Evolutionary conservation across 1,140 invertebrate species (phyloP).

Genomic region (Dendrolimus kikuchii): DNA sequence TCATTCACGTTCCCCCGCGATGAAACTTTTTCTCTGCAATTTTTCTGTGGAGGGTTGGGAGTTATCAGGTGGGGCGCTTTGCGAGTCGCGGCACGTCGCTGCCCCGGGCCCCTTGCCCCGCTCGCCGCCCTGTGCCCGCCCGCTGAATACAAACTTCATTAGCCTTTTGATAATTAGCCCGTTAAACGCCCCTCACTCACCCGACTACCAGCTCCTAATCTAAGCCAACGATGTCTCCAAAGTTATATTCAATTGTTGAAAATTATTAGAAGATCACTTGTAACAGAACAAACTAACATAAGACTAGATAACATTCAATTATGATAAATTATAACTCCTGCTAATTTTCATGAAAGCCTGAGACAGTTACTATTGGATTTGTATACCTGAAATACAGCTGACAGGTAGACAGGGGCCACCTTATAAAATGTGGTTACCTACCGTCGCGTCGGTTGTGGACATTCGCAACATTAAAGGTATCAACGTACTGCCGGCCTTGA

Average conservation of each 20-base stretch:
- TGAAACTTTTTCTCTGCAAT: constrained; percentile 73
- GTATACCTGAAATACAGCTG: too few relatives aligned
- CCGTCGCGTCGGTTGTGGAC: too few relatives aligned
- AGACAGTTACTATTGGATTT: too few relatives aligned
- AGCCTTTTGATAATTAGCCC: constrained; percentile 73
- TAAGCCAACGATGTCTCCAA: constrained; percentile 21
- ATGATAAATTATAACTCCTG: too few relatives aligned
- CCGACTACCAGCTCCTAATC: constrained; percentile 49
- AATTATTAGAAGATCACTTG: too few relatives aligned
- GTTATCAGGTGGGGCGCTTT: constrained; percentile 67
- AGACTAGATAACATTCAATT: too few relatives aligned
- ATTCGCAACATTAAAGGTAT: too few relatives aligned
- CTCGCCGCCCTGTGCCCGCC: constrained; percentile 45
- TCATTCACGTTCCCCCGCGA: constrained; percentile 70
- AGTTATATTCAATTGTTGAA: background rate
- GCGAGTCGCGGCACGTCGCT: constrained; percentile 64
- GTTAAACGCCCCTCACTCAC: constrained; percentile 68
- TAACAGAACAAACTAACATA: too few relatives aligned
- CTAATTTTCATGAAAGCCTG: too few relatives aligned
- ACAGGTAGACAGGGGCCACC: too few relatives aligned
- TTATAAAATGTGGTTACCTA: too few relatives aligned
- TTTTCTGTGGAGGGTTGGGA: constrained; percentile 66
- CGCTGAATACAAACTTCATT: constrained; percentile 72
- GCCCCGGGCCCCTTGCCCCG: constrained; percentile 41
- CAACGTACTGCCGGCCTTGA: too few relatives aligned